phyloP scores from a whole-genome alignment of 2,888 invertebrate species.

The Tyria jacobaeae region DNA sequence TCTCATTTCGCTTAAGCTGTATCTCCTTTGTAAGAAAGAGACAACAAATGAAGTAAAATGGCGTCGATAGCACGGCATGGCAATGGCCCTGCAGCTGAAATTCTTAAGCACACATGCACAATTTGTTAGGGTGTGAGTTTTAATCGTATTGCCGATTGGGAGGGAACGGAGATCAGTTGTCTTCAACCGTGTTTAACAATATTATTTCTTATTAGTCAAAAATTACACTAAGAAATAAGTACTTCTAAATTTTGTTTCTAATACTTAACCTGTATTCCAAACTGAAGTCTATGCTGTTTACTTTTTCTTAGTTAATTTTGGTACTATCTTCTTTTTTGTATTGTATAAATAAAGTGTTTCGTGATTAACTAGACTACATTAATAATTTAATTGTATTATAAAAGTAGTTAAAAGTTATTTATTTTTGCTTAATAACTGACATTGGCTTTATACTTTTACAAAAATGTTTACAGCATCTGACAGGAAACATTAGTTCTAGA shows the following conservation, averaged over 20 bases:
- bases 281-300: too few relatives aligned
- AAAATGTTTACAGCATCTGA: conserved; percentile 53
- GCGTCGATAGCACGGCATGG: conserved; percentile 71
- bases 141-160: conserved; percentile 63
- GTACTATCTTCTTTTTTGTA: too few relatives aligned
- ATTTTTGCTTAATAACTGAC: too few relatives aligned
- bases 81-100: conserved; percentile 67
- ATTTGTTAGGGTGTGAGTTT: conserved; percentile 62
- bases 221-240: neutral
- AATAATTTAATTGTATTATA: too few relatives aligned
- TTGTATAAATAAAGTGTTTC: too few relatives aligned
- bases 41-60: conserved; percentile 76
- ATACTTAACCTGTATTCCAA: neutral
- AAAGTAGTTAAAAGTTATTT: too few relatives aligned
- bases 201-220: conserved; percentile 3
- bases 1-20: conserved; percentile 51
- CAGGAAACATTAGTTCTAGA: conserved; percentile 32
- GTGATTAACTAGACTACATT: too few relatives aligned
- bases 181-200: conserved; percentile 52
- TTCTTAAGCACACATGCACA: conserved; percentile 72
- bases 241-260: neutral
- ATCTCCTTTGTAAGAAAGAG: conserved; percentile 59
- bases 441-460: neutral
- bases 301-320: too few relatives aligned
- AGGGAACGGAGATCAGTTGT: conserved; percentile 64